A percentile compares a stretch with the other conserved stretches of the same genome.
Evolutionary conservation across 2,888 invertebrate genomes (phyloP).

Genomic region (Anthrax anthrax): DNA sequence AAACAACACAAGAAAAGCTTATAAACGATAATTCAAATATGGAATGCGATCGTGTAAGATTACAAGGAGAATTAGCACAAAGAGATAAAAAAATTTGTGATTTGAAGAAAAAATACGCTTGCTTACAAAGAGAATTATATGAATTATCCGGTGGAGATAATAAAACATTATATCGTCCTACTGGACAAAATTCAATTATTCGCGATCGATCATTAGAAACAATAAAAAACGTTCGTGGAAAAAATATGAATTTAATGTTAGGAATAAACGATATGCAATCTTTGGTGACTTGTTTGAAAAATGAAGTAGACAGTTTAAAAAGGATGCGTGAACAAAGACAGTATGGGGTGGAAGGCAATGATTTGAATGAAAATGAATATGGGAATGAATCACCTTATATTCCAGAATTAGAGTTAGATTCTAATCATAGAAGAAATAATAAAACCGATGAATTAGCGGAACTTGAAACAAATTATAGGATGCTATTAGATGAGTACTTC

Average conservation of each 20-base stretch:
- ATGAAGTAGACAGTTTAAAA: not conserved
- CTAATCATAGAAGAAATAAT: not conserved
- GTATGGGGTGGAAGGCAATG: too few species aligned
- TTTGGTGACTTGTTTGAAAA: not conserved
- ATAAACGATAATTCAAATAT: constrained; percentile 51
- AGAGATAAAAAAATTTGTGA: constrained; percentile 4
- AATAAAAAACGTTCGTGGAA: not conserved
- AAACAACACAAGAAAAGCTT: constrained; percentile 52
- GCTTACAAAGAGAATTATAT: constrained; percentile 10
- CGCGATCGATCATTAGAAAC: not conserved
- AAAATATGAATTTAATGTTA: not conserved
- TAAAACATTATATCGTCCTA: not conserved
- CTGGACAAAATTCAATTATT: too few species aligned
- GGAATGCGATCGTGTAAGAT: constrained; percentile 46
- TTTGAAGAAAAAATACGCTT: constrained; percentile 3
- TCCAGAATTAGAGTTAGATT: too few species aligned
- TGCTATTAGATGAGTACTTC: constrained; percentile 23
- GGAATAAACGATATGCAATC: not conserved
- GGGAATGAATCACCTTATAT: too few species aligned
- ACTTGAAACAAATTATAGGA: constrained; percentile 26
- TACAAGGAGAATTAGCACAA: constrained; percentile 10
- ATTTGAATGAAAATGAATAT: too few species aligned
- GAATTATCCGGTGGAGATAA: constrained; percentile 6
- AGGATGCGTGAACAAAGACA: not conserved
- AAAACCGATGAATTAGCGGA: constrained; percentile 18